These are phyloP conservation scores for Tetragnatha montana DNA, from an alignment of 2,888 invertebrate genomes.

Conservation along the genomic window DNA sequence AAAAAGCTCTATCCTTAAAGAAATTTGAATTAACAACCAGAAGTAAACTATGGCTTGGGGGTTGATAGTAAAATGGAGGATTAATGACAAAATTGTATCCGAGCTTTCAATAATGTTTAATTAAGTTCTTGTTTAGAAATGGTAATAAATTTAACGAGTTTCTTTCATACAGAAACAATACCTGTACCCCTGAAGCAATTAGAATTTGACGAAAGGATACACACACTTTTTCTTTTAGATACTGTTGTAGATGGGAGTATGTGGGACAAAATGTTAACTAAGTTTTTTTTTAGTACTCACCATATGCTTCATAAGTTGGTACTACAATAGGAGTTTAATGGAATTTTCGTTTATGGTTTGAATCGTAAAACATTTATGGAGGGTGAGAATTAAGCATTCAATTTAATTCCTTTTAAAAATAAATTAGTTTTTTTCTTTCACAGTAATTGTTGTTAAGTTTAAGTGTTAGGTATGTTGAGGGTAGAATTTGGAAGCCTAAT, in stretches of 20 bases:
- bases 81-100: neutral
- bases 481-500: too few relatives aligned
- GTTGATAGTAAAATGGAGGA: neutral
- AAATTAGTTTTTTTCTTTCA: too few relatives aligned
- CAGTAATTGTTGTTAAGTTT: too few relatives aligned
- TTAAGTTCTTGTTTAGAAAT: neutral
- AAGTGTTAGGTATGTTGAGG: too few relatives aligned
- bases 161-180: neutral
- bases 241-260: too few relatives aligned
- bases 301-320: neutral
- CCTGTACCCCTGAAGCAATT: neutral
- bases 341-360: neutral
- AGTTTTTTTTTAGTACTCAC: neutral
- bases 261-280: too few relatives aligned
- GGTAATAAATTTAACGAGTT: neutral
- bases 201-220: neutral
- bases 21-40: neutral
- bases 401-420: too few relatives aligned
- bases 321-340: neutral
- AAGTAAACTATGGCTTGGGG: neutral
- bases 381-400: neutral
- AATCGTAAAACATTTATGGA: neutral
- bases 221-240: neutral
- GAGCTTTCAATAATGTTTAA: neutral
- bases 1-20: neutral